These are phyloP conservation scores for Hydrotaea cyrtoneurina DNA, from an alignment of 2,888 invertebrate species.

Conservation along the genomic window DNA sequence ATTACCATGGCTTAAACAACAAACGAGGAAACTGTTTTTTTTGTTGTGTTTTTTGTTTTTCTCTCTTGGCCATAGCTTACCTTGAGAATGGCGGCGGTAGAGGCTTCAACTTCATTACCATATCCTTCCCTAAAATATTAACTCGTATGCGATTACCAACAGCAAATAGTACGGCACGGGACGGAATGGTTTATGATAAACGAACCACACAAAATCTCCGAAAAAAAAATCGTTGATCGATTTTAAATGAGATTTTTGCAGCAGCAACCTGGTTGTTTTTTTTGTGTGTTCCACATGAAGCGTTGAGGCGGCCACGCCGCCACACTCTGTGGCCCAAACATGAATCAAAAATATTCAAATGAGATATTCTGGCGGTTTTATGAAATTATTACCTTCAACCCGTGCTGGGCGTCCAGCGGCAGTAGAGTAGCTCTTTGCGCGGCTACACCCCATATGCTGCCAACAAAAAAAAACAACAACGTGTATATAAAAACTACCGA, in stretches of 20 bases:
- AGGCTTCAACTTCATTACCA: slow-evolving; percentile 63
- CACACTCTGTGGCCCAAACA: slow-evolving; percentile 45
- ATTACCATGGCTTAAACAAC: background rate
- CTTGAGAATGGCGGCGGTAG: slow-evolving; percentile 49
- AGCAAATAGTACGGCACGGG: background rate
- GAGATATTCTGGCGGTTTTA: slow-evolving; percentile 63
- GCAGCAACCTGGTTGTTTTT: too few relatives aligned
- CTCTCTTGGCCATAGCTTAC: background rate
- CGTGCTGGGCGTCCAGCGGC: slow-evolving; percentile 51
- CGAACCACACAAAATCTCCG: slow-evolving; percentile 10
- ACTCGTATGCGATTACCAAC: background rate
- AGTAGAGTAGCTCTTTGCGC: slow-evolving; percentile 61
- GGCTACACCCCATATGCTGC: slow-evolving; percentile 58
- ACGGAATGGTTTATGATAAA: slow-evolving; percentile 20
- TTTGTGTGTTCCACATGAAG: background rate
- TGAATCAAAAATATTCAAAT: slow-evolving; percentile 68
- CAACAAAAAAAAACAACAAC: background rate
- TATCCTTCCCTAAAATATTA: slow-evolving; percentile 69
- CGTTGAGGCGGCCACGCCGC: background rate
- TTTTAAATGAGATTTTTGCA: slow-evolving; percentile 77
- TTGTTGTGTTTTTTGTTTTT: too few relatives aligned
- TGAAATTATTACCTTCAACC: slow-evolving; percentile 64
- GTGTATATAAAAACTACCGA: too few relatives aligned
- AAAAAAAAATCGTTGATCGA: slow-evolving; percentile 74
- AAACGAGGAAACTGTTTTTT: background rate